Percentiles rank a stretch among this genome's conserved stretches.
Evolutionary conservation across 2,888 invertebrate species (phyloP).

Genomic region (Conus canariensis): DNA sequence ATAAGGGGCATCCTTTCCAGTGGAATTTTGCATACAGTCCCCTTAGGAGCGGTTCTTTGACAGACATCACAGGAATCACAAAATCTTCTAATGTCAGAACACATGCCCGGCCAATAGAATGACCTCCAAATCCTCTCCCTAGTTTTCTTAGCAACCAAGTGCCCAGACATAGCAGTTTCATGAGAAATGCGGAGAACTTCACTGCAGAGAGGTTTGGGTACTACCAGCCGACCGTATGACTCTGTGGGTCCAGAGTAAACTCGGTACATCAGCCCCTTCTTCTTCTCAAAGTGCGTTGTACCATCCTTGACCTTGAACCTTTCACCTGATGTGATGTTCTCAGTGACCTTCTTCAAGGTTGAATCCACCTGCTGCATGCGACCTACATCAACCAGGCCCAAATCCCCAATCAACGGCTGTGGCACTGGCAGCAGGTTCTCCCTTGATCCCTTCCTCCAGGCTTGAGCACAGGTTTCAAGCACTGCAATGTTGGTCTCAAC

Average conservation of each 20-base stretch:
- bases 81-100: not conserved
- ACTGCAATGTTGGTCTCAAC: not conserved
- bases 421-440: not conserved
- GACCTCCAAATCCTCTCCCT: not conserved
- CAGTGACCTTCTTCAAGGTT: not conserved
- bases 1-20: not conserved
- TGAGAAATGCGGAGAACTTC: constrained; percentile 15
- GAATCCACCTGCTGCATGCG: not conserved
- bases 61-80: not conserved
- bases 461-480: not conserved
- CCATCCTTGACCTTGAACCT: not conserved
- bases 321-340: not conserved
- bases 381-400: not conserved
- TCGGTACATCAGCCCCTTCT: not conserved
- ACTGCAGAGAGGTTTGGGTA: not conserved
- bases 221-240: not conserved
- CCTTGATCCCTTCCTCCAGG: not conserved
- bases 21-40: not conserved
- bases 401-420: not conserved
- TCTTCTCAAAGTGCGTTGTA: not conserved
- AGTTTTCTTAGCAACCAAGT: not conserved
- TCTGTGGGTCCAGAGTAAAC: not conserved
- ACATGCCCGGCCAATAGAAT: not conserved
- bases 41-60: not conserved
- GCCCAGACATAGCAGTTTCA: not conserved